Evolutionary conservation across 2,888 invertebrate genomes (phyloP).

Genomic region (Phengaris alcon): DNA sequence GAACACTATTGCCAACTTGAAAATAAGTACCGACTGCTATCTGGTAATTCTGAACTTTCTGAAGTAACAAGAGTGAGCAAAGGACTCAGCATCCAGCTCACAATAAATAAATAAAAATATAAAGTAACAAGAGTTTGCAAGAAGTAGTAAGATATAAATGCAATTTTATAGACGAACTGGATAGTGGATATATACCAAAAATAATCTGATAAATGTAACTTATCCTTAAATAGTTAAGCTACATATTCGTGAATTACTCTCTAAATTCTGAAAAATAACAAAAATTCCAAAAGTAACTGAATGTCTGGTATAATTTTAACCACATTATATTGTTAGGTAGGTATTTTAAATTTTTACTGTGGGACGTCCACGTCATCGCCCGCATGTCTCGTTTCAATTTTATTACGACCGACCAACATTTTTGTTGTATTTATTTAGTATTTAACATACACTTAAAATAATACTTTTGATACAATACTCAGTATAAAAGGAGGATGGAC

Average conservation of each 20-base stretch:
- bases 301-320: neutral
- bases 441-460: too few species aligned
- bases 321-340: neutral
- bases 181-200: neutral
- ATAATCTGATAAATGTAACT: neutral
- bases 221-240: neutral
- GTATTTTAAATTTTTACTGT: neutral
- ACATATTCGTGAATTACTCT: neutral
- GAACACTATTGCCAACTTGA: neutral
- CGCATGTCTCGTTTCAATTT: constrained; percentile 7
- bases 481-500: too few species aligned
- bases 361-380: neutral
- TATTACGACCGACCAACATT: constrained; percentile 1
- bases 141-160: neutral
- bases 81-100: too few species aligned
- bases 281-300: neutral
- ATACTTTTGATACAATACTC: too few species aligned
- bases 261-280: neutral
- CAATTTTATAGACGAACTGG: neutral
- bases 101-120: neutral
- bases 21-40: neutral
- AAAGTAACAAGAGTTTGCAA: neutral
- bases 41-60: neutral
- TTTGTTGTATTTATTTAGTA: neutral
- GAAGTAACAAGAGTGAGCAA: neutral